phyloP scores from a whole-genome alignment of 2,113 vertebrate genomes.

The Ardeotis arabs region DNA sequence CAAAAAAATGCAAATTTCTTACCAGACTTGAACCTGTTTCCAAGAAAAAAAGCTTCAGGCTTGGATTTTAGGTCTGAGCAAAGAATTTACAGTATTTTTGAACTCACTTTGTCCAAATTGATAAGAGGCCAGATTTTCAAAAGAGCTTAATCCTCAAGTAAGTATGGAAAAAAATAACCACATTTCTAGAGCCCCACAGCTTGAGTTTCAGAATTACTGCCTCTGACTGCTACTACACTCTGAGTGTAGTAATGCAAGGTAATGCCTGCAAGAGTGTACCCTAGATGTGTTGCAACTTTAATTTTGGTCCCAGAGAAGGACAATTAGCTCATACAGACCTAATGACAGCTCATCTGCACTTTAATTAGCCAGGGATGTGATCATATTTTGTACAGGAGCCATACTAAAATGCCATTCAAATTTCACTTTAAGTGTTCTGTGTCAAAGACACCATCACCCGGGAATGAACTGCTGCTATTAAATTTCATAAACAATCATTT shows the following conservation, averaged over 20 bases:
- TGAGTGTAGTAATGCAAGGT: not conserved
- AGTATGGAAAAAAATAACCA: not conserved
- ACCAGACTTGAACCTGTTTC: not conserved
- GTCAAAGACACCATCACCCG: conserved; percentile 6
- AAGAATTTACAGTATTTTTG: not conserved
- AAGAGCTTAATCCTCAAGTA: not conserved
- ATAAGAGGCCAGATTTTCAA: not conserved
- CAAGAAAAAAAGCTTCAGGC: not conserved
- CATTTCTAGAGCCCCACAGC: not conserved
- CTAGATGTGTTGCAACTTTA: not conserved
- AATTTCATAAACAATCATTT: not conserved
- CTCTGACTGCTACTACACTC: not conserved
- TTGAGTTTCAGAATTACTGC: not conserved
- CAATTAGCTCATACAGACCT: not conserved
- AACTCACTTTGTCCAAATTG: not conserved
- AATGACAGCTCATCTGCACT: conserved; percentile 5
- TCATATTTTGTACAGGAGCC: not conserved
- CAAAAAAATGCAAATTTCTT: not conserved
- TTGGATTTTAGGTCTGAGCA: not conserved
- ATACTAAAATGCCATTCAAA: not conserved
- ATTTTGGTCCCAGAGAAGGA: not conserved
- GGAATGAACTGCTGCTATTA: not conserved
- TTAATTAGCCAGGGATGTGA: not conserved
- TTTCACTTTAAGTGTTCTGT: not conserved
- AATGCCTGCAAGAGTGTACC: not conserved